Evolutionary conservation across 1,140 invertebrate species (phyloP), one percentile per base, ranked within the genome.

Genomic region (Sarcophaga peregrina): DNA sequence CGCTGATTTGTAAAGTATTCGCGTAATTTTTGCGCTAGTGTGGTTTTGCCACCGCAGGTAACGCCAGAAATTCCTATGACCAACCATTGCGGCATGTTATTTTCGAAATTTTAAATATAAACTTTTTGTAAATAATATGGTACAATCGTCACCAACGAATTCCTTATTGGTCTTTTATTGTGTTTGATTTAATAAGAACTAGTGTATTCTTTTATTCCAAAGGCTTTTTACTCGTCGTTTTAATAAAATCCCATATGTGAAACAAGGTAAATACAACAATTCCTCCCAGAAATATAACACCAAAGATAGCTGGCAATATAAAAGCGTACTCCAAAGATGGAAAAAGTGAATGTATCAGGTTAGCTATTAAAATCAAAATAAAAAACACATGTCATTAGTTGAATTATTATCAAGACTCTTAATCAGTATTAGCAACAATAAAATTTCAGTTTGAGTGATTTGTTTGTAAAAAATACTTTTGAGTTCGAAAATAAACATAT

Each of bases 31-130:
- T 91, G 92, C 0, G 95, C 92, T 17, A 96, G 85, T 0, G 95
- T 95, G 2, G 95, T 95, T 91, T 97, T 97, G 54, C 96, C 96
- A 75, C 95, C 94, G 85, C 94, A 95, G 0, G 96, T 96, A 5
- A 94, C 93, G 1, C 96, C 96, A 11, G 94, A 93, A 84, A 97
- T 93, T 25, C 95, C 95, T 82, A 96, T 91, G 11, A 96, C 88
- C 17, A 95, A 86, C 94, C 94, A 95, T 46, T 93, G 90, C 54
- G 90, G 89, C 85, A 86, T 88, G 46, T 88, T 88, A 85, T 78
- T 37, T 37, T 37, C 25, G 25, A 37, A 37, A 37, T 1, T 37
- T 80, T 37, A n/a, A 8, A 15, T 13, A 48, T 48, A 13, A 15
- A 45, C 10, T 81, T 25, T 50, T n/a, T 46, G 20, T 54, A 11